phyloP scores from a whole-genome alignment of 92 coral and sea anemone species.

The Bergia sp. region DNA sequence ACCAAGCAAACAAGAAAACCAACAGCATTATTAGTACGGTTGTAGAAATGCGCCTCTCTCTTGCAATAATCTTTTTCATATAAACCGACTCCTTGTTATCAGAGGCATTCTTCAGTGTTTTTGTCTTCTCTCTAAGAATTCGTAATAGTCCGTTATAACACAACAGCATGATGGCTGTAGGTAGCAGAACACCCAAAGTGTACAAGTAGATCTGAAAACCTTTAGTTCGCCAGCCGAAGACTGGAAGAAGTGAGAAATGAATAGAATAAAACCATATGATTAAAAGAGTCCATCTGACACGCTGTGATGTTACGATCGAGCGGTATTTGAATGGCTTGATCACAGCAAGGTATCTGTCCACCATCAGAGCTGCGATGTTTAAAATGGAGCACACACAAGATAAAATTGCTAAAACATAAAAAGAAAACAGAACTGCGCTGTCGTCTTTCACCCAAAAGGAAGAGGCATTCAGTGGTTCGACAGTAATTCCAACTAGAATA shows the following conservation, averaged over 20 bases:
- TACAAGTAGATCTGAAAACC: constrained; percentile 79
- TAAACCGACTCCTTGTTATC: constrained; percentile 56
- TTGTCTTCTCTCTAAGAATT: constrained; percentile 61
- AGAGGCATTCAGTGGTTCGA: constrained; percentile 78
- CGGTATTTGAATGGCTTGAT: constrained; percentile 77
- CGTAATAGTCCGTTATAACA: constrained; percentile 73
- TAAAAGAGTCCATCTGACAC: constrained; percentile 62
- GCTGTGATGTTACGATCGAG: constrained; percentile 51
- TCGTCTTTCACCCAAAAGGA: constrained; percentile 70
- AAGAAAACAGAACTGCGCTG: constrained; percentile 64
- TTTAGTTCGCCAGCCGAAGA: constrained; percentile 77
- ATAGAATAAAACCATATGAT: constrained; percentile 72
- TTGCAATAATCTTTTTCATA: constrained; percentile 58
- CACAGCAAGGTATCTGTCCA: constrained; percentile 81
- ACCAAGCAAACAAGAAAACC: constrained; percentile 81
- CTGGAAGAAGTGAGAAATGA: constrained; percentile 80
- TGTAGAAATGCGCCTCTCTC: constrained; percentile 75
- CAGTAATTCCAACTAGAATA: constrained; percentile 73
- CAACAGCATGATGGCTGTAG: constrained; percentile 65
- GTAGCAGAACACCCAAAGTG: constrained; percentile 67
- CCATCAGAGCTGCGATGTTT: constrained; percentile 74
- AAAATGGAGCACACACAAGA: constrained; percentile 85
- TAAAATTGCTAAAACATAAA: constrained; percentile 75
- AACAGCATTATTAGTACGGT: constrained; percentile 80
- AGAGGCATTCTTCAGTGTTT: constrained; percentile 45